Evolutionary conservation across 2,113 vertebrate genomes (phyloP).

Genomic region (Onychorhynchus coronatus): DNA sequence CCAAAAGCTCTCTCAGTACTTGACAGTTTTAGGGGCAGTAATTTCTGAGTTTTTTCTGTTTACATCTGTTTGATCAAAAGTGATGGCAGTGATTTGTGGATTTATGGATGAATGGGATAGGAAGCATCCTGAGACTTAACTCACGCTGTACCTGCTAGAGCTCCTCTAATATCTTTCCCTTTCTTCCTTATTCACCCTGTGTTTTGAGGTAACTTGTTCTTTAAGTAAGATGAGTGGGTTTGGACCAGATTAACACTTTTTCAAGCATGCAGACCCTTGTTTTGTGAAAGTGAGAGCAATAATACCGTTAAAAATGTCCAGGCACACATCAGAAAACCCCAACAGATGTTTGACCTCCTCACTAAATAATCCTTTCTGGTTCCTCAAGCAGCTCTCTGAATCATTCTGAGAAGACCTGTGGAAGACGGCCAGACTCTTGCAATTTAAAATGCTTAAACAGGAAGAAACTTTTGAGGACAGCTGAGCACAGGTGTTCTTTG

Average conservation of each 20-base stretch:
- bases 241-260: neutral
- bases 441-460: conserved; percentile 19
- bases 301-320: neutral
- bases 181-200: neutral
- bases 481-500: conserved; percentile 35
- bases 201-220: neutral
- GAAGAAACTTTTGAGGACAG: conserved; percentile 17
- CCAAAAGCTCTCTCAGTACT: neutral
- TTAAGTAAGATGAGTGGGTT: neutral
- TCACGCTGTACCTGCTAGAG: neutral
- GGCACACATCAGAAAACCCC: neutral
- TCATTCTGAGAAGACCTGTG: conserved; percentile 20
- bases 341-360: neutral
- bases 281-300: neutral
- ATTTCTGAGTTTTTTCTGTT: neutral
- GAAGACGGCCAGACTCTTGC: conserved; percentile 1
- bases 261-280: neutral
- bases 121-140: neutral
- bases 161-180: neutral
- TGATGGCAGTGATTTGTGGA: neutral
- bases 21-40: neutral
- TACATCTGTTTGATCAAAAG: neutral
- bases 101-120: neutral
- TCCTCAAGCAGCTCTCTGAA: conserved; percentile 1
- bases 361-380: conserved; percentile 14